Conservation (phyloP, 2,888 invertebrate genomes). For the Eupithecia inturbata region DNA sequence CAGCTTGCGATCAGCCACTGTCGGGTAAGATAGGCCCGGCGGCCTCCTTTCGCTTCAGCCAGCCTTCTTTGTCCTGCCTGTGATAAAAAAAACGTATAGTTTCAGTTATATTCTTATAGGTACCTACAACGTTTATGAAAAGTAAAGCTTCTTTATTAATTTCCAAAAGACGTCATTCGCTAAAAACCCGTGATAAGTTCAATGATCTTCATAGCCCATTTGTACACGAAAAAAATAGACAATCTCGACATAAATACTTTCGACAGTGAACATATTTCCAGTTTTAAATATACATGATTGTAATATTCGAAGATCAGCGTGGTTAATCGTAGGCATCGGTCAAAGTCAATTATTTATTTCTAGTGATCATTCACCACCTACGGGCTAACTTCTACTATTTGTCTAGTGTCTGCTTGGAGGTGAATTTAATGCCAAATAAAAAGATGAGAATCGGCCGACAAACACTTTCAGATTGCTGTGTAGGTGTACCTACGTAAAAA, state of each 20-base stretch:
- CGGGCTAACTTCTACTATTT: slow-evolving; percentile 22
- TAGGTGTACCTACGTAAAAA: background rate
- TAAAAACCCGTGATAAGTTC: slow-evolving; percentile 11
- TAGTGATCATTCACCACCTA: slow-evolving; percentile 33
- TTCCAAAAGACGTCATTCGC: background rate
- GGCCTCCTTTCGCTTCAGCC: background rate
- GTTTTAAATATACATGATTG: slow-evolving; percentile 23
- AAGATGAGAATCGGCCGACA: background rate
- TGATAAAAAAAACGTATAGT: background rate
- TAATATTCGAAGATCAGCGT: slow-evolving; percentile 27
- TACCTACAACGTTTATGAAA: background rate
- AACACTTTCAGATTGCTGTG: background rate
- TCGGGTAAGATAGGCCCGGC: background rate
- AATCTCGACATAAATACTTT: slow-evolving; percentile 12
- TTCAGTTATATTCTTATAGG: background rate
- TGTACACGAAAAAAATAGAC: slow-evolving; percentile 5
- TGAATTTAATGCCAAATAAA: background rate
- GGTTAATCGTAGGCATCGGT: slow-evolving; percentile 22
- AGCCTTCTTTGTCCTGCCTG: background rate
- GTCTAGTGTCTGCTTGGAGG: slow-evolving; percentile 5
- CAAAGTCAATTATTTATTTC: slow-evolving; percentile 32
- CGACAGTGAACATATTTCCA: slow-evolving; percentile 27
- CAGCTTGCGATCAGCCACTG: background rate
- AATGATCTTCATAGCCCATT: slow-evolving; percentile 17
- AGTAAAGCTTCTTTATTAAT: background rate